These are phyloP conservation scores for Enteromius viviparus DNA, from an alignment of 2,797 vertebrate genomes.

Conservation along the genomic window DNA sequence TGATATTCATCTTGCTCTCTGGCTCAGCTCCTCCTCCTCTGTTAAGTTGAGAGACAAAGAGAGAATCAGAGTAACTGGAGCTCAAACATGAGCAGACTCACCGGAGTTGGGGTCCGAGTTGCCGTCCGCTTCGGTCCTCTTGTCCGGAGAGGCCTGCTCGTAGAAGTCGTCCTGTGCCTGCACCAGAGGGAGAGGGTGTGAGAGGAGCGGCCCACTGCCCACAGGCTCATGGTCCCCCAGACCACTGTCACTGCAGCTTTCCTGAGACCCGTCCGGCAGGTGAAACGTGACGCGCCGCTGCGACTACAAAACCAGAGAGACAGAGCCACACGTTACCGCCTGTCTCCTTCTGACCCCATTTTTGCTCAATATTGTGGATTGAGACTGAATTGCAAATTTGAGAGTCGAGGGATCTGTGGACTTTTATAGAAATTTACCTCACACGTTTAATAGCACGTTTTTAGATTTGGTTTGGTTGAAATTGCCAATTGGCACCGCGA, in stretches of 20 bases:
- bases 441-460: slow-evolving; percentile 49
- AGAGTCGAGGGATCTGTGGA: not conserved
- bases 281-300: slow-evolving; percentile 99
- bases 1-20: not conserved
- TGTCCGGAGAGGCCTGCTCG: slow-evolving; percentile 97
- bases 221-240: slow-evolving; percentile 98
- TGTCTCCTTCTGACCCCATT: slow-evolving; percentile 31
- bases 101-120: slow-evolving; percentile 99
- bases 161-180: slow-evolving; percentile 99
- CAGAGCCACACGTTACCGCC: slow-evolving; percentile 63
- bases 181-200: slow-evolving; percentile 99
- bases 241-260: slow-evolving; percentile 99
- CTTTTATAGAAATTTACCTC: not conserved
- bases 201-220: slow-evolving; percentile 96
- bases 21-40: not conserved
- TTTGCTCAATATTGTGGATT: not conserved
- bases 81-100: slow-evolving; percentile 75
- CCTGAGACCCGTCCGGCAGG: slow-evolving; percentile 98
- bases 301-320: slow-evolving; percentile 95
- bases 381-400: not conserved
- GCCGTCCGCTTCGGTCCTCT: slow-evolving; percentile 98
- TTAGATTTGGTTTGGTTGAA: slow-evolving; percentile 24
- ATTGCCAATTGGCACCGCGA: slow-evolving; percentile 56
- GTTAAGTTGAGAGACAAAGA: not conserved
- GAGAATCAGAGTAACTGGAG: not conserved